phyloP scores from a whole-genome alignment of 2,888 invertebrate genomes.

The Troides helena region DNA sequence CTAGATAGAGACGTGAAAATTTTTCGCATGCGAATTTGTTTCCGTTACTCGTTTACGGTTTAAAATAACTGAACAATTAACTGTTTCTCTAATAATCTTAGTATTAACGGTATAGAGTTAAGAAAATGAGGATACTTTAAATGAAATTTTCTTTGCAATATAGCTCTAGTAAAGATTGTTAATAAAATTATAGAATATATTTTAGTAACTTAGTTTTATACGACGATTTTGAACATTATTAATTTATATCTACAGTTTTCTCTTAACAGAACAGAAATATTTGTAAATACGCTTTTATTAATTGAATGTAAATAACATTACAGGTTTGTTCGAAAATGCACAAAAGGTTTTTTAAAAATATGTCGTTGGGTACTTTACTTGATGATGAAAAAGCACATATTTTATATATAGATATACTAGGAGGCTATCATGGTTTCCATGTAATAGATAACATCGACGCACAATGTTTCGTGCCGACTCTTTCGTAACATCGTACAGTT shows the following conservation, averaged over 20 bases:
- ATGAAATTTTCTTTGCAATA: background rate
- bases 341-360: too few relatives aligned
- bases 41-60: slow-evolving; percentile 42
- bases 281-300: too few relatives aligned
- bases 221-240: too few relatives aligned
- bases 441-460: slow-evolving; percentile 41
- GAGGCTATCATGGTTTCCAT: slow-evolving; percentile 51
- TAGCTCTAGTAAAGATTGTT: background rate
- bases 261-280: too few relatives aligned
- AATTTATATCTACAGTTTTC: too few relatives aligned
- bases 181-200: too few relatives aligned
- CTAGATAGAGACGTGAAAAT: slow-evolving; percentile 39
- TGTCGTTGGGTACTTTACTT: background rate
- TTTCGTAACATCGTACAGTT: slow-evolving; percentile 23
- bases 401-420: slow-evolving; percentile 31
- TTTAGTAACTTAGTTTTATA: too few relatives aligned
- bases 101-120: slow-evolving; percentile 33
- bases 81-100: slow-evolving; percentile 30
- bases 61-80: slow-evolving; percentile 41
- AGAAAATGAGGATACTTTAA: background rate
- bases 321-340: too few relatives aligned
- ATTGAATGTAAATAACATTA: too few relatives aligned
- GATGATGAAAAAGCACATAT: slow-evolving; percentile 10
- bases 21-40: slow-evolving; percentile 43
- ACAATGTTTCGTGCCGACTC: slow-evolving; percentile 10